phyloP scores from a whole-genome alignment of 2,888 invertebrate species.

The Mimumesa dahlbomi region DNA sequence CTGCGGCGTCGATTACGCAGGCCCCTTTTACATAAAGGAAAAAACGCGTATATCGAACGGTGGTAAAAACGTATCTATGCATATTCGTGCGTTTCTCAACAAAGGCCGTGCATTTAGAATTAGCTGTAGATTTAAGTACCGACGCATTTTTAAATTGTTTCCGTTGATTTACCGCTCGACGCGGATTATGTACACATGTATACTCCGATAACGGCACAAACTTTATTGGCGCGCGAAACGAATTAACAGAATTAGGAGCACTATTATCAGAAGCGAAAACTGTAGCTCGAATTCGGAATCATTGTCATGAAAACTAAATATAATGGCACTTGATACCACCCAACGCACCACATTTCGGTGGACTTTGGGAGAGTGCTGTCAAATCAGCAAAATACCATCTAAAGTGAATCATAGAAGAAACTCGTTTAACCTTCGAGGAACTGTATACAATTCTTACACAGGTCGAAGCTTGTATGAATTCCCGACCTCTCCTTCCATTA shows the following conservation, averaged over 20 bases:
- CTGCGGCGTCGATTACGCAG: conserved; percentile 24
- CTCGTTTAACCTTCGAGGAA: conserved; percentile 61
- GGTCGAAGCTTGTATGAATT: conserved; percentile 54
- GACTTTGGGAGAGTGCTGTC: conserved; percentile 4
- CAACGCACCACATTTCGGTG: conserved; percentile 8
- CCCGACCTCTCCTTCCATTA: conserved; percentile 46
- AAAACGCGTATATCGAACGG: not conserved
- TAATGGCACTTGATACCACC: conserved; percentile 20
- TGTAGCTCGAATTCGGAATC: too few relatives aligned
- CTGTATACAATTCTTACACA: conserved; percentile 41
- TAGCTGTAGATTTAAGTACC: conserved; percentile 31
- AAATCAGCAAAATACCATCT: conserved; percentile 68
- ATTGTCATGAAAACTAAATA: not conserved
- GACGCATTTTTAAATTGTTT: conserved; percentile 36
- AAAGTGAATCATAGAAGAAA: conserved; percentile 49
- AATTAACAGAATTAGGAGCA: conserved; percentile 21
- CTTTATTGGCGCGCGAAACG: conserved; percentile 37
- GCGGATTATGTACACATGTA: conserved; percentile 16
- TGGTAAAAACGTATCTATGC: conserved; percentile 20
- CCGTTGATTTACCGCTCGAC: conserved; percentile 25
- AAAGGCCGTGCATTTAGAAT: conserved; percentile 35
- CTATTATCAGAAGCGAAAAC: too few relatives aligned
- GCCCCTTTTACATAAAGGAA: conserved; percentile 1
- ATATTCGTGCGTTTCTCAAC: conserved; percentile 38
- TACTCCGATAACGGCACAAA: conserved; percentile 44